Base-by-base conservation (phyloP, 2,888 invertebrate species). In the Agonopterix arenella region DNA sequence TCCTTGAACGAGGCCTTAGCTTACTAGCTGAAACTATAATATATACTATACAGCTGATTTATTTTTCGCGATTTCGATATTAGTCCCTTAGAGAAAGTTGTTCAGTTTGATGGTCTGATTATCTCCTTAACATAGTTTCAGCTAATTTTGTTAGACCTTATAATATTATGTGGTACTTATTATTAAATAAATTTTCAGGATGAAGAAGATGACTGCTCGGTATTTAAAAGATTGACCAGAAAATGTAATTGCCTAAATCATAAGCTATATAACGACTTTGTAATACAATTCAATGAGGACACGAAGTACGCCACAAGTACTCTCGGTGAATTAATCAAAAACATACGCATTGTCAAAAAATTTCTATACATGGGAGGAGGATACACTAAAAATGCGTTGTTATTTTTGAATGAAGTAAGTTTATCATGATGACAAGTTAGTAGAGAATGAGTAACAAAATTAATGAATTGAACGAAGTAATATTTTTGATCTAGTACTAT, bases 291-390 rank as follows among this genome's bases (percentile, higher is more conserved):
- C 51, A 86, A 85, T 53, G 86, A 85, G 55, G 64, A 76, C 8
- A 73, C 73, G 0, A 81, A 76, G 49, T 80, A 74, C 53, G 66
- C 66, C 36, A 82, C 81, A 1, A 82, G 60, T 50, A 66, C 63
- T n/a, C 53, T 69, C 18, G 86, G 86, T 2, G 84, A 86, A 65
- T 69, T 88, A 36, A 83, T 88, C 50, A 86, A 88, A 60, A 88
- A 88, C 57, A 62, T 85, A 61, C 69, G 75, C 1, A 82, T 84
- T 50, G 47, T 88, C 4, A 86, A 84, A 60, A 84, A 77, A 64
- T 86, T 88, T 67, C 53, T 88, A 2, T 86, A 83, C 50, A 83
- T 88, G 70, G 84, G 81, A 11, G 73, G 77, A 7, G 59, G 50
- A 13, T 83, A 86, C 53, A 73, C 77, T 8, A 81, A 67, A 55